Base-by-base conservation (phyloP, 2,888 invertebrate genomes). In the Cybosia mesomella region DNA sequence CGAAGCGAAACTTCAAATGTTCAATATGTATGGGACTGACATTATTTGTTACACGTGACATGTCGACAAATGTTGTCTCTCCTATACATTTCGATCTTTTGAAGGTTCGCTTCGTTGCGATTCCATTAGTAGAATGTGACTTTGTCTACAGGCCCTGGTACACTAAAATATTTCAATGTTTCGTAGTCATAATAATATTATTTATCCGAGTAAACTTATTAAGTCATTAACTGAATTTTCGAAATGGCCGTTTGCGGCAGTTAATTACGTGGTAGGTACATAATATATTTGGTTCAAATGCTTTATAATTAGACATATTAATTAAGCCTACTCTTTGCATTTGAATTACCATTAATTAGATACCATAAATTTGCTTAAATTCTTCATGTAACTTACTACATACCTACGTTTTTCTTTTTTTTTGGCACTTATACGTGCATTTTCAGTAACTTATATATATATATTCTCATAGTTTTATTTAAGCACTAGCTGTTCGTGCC, bases 261-360 rank as follows among this genome's bases (percentile, higher is more conserved):
- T 55, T 53, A 21, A 59, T 34, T 53, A 53, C 21, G 24, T 11
- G n/a, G 36, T 15, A 21, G 13, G 34, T 43, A 43, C 8, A 28
- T 58, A 64, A 58, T 28, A 9, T 32, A 58, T 58, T 43, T 21
- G 13, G 36, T 65, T 65, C n/a, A 53, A 53, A 34, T 43, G n/a
- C 21, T 32, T 64, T 28, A 21, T 58, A 58, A 64, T 64, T 49
- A 57, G 43, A 57, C 39, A 43, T 43, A 28, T 39, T 36, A 54
- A 64, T 58, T 64, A 49, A 49, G 43, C 32, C 9, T 49, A 32
- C 21, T 49, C 58, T 57, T 64, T 64, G 21, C 64, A 64, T 54
- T 36, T 63, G 22, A 54, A 54, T 34, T 34, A 18, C 62, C 62
- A 15, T 21, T 53, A 53, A 62, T 63, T 22, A 22, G 34, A 54